Percentiles rank a stretch among this genome's conserved stretches.
phyloP scores from a whole-genome alignment of 2,888 invertebrate species.

The Sicus ferrugineus region DNA sequence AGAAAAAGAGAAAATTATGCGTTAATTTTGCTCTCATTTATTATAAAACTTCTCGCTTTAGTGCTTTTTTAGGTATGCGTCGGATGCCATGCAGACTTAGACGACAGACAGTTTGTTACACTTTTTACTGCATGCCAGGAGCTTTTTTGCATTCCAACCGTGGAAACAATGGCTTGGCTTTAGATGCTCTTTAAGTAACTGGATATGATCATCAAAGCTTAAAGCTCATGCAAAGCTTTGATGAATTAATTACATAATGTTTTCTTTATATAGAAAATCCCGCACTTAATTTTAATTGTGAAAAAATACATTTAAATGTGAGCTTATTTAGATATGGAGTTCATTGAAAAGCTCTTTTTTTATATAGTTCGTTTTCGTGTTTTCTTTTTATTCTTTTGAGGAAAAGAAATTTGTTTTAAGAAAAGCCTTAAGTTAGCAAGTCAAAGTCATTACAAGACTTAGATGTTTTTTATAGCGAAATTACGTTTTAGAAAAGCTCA shows the following conservation, averaged over 20 bases:
- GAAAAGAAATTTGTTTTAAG: too few relatives aligned
- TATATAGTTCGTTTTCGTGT: background rate
- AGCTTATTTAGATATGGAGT: background rate
- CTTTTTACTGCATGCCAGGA: background rate
- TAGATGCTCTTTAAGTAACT: too few relatives aligned
- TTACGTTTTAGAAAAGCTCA: too few relatives aligned
- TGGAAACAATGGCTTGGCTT: too few relatives aligned
- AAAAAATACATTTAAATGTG: too few relatives aligned
- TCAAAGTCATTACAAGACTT: too few relatives aligned
- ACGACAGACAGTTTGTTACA: background rate
- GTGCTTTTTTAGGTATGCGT: slow-evolving; percentile 9
- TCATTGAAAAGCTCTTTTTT: background rate
- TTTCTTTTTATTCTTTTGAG: background rate
- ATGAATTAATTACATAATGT: too few relatives aligned
- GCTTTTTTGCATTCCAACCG: too few relatives aligned
- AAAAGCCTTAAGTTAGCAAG: too few relatives aligned
- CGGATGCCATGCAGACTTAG: slow-evolving; percentile 1
- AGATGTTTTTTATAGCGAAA: too few relatives aligned
- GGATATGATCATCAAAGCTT: background rate
- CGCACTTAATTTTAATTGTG: too few relatives aligned
- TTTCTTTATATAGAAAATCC: too few relatives aligned
- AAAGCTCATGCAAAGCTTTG: slow-evolving; percentile 11
- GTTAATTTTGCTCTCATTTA: background rate
- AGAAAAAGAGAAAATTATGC: slow-evolving; percentile 32
- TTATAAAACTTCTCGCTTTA: slow-evolving; percentile 16